Base-by-base conservation (phyloP, 1,140 invertebrate genomes). In the Dermatophagoides farinae region DNA sequence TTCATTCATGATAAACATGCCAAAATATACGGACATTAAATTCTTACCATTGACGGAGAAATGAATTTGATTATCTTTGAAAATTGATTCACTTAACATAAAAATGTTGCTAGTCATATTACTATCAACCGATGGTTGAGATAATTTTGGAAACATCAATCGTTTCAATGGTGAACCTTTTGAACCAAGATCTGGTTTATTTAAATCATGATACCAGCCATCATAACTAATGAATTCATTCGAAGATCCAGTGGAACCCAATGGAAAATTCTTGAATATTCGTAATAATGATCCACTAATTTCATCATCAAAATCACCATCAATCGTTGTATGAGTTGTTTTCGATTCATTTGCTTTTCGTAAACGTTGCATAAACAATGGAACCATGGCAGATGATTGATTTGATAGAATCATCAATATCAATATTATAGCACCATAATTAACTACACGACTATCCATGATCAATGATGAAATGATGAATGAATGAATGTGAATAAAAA, bases 21-120 rank as follows among this genome's bases (percentile, higher is more conserved):
- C 80, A 70, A 83, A 84, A 68, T 79, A 84, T 5, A 81, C 79
- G 49, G 82, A 72, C 25, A 84, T 71, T 4, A 78, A 79, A 49
- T 79, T 82, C 68, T 76, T 77, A 43, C 80, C 81, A 6, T 72
- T 72, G 61, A 66, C 71, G 18, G 78, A 80, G 23, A 55, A 55
- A 12, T 14, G 23, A 2, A 18, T 23, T 12, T 40, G 10, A 55
- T 55, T 41, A 25, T 18, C 16, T 2, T 38, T 31, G 23, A 55
- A 25, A 6, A 55, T n/a, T n/a, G 14, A 25, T 55, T 55, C 53
- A 40, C 25, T 55, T 6, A 55, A 4, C 31, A 16, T 12, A 44
- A 55, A 55, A 25, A 55, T 23, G 39, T 55, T 55, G 8, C 8
- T 8, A 10, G 52, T 10, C 31, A 54, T 10, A 39, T 53, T 53